These are phyloP conservation scores for Halocaridina rubra DNA, from an alignment of 2,888 invertebrate species.

Conservation along the genomic window DNA sequence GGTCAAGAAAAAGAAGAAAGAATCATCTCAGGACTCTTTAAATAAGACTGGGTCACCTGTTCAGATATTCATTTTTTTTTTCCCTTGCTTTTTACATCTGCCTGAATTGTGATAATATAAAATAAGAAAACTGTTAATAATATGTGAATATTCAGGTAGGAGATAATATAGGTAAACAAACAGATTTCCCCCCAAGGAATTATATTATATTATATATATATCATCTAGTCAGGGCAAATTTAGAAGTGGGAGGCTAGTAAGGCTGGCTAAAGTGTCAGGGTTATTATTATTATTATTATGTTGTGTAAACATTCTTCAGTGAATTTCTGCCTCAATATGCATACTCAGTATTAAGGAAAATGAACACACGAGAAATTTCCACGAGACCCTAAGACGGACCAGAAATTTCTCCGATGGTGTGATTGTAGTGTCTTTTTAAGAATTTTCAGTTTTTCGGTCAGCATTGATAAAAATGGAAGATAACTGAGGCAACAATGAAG, in stretches of 20 bases:
- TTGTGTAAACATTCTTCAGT: conserved; percentile 24
- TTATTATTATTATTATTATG: conserved; percentile 2
- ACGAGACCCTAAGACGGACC: too few species aligned
- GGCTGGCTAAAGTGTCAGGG: conserved; percentile 40
- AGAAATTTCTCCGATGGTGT: too few species aligned
- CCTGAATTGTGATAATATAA: conserved; percentile 54
- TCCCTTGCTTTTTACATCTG: conserved; percentile 50
- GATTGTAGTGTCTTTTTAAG: too few species aligned
- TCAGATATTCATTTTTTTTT: conserved; percentile 42
- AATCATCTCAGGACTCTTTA: background rate
- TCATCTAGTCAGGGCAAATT: conserved; percentile 53
- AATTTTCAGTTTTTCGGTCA: too few species aligned
- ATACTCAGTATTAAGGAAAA: conserved; percentile 51
- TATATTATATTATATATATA: conserved; percentile 40
- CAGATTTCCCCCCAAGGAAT: conserved; percentile 38
- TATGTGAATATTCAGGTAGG: conserved; percentile 48
- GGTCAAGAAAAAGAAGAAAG: too few species aligned
- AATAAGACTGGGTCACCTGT: conserved; percentile 42
- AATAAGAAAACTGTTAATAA: conserved; percentile 49
- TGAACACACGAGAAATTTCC: too few species aligned
- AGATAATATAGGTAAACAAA: conserved; percentile 40
- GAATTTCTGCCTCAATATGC: conserved; percentile 38
- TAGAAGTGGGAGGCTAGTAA: conserved; percentile 47
- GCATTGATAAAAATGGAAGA: too few species aligned
- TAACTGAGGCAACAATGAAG: conserved; percentile 44